Evolutionary conservation across 2,113 vertebrate species (phyloP).

Genomic region (Eleginops maclovinus): DNA sequence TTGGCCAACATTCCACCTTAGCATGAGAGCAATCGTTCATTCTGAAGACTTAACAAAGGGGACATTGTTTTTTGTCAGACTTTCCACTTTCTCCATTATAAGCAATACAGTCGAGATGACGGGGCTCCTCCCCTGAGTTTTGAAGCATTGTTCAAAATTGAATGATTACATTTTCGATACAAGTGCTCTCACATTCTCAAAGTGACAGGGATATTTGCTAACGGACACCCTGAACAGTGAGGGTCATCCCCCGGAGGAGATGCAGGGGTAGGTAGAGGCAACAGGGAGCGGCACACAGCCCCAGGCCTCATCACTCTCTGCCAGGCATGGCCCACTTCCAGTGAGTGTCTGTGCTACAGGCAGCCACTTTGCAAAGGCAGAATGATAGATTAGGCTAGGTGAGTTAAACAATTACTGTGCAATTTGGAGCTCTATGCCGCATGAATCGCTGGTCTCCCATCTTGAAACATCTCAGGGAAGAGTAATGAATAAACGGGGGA

Average conservation of each 20-base stretch:
- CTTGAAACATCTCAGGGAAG: conserved; percentile 53
- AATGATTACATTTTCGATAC: conserved; percentile 55
- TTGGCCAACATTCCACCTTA: conserved; percentile 1
- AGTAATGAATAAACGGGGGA: conserved; percentile 61
- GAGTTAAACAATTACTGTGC: conserved; percentile 80
- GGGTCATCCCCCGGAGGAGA: conserved; percentile 38
- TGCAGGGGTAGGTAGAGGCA: conserved; percentile 9
- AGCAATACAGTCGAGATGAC: conserved; percentile 11
- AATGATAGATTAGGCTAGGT: conserved; percentile 80
- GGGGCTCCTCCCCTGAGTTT: conserved; percentile 31
- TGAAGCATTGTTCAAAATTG: conserved; percentile 35
- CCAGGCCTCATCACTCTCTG: conserved; percentile 74
- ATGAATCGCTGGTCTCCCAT: conserved; percentile 59
- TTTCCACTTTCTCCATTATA: conserved; percentile 42
- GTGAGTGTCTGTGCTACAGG: conserved; percentile 45
- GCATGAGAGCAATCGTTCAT: conserved; percentile 22
- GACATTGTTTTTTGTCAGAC: conserved; percentile 53
- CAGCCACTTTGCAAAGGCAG: conserved; percentile 70
- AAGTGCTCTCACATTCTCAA: conserved; percentile 45
- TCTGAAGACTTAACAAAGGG: conserved; percentile 43
- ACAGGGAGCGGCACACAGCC: conserved; percentile 41
- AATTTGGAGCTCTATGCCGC: conserved; percentile 67
- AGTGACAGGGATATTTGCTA: conserved; percentile 62
- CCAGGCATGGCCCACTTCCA: conserved; percentile 72
- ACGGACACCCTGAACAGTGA: conserved; percentile 18